Base-by-base conservation (phyloP, 2,797 vertebrate genomes). In the Benthosema pterotum region DNA sequence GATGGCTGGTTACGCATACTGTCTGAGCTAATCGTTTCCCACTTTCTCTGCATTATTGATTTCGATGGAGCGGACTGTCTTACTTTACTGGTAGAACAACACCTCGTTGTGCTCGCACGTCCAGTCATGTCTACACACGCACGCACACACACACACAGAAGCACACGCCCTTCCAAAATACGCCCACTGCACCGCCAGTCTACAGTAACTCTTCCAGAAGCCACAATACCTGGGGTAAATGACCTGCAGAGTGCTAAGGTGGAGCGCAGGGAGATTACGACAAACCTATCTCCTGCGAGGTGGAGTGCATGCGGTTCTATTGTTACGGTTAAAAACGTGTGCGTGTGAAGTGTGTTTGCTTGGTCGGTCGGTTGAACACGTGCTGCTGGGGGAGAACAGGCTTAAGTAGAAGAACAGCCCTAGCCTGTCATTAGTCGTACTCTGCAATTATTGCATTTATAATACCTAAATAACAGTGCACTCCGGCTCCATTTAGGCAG, bases 381-480 rank as follows among this genome's bases (percentile, higher is more conserved):
- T 77, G 74, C 78, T 67, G 79, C n/a, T n/a, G n/a, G n/a, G 80
- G 83, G 78, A 80, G 80, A 79, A 73, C 67, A 62, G 76, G 67
- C 63, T 80, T 83, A 84, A 76, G 72, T 45, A 42, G 56, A 11
- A n/a, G 65, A 38, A 38, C 42, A 56, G 57, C 57, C 60, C 60
- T 4, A 77, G 66, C 74, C 75, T 82, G 75, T 85, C 74, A 85
- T 91, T 88, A 84, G 67, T 54, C 38, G 61, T 66, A 56, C 63
- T 57, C 11, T 0, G 65, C 75, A 83, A 89, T 89, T 74, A 82
- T 66, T 70, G 70, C 60, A 74, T 72, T 70, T 64, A 60, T 57
- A 47, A 76, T 85, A 78, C 42, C 83, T 65, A 78, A 83, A 80
- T 75, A 74, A 65, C 71, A 82, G 43, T 16, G 8, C 78, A 57